Percentiles rank a stretch among this genome's conserved stretches.
Evolutionary conservation across 2,113 vertebrate species (phyloP).

Genomic region (Lepidothrix coronata): DNA sequence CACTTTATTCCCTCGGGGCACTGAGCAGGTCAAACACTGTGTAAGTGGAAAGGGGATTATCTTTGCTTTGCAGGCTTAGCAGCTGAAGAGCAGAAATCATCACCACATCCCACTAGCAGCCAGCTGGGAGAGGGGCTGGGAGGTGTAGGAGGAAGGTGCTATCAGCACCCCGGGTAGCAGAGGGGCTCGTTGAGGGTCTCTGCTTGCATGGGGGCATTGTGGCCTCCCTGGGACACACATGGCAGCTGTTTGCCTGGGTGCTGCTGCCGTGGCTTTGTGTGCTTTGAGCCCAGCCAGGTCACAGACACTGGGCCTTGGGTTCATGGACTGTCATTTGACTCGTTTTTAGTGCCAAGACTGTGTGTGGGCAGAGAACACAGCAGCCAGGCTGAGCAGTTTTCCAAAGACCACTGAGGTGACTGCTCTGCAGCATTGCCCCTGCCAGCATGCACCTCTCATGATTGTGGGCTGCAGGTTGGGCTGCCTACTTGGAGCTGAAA

Average conservation of each 20-base stretch:
- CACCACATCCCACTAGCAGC: fast-evolving
- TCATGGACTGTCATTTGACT: not conserved
- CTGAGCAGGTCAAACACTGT: not conserved
- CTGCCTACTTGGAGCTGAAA: not conserved
- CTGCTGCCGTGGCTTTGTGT: not conserved
- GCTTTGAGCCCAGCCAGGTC: fast-evolving
- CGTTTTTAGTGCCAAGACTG: not conserved
- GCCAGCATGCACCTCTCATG: fast-evolving
- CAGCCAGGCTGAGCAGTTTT: not conserved
- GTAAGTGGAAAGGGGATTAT: not conserved
- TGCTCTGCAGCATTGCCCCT: not conserved
- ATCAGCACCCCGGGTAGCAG: not conserved
- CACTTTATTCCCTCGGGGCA: not conserved
- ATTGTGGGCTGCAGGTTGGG: fast-evolving
- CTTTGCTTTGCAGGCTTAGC: not conserved
- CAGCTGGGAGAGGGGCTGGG: not conserved
- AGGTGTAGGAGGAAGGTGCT: not conserved
- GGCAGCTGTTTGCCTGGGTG: fast-evolving
- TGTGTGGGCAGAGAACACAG: fast-evolving
- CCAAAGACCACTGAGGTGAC: not conserved
- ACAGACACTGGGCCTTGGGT: fast-evolving
- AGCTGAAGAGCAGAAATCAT: not conserved
- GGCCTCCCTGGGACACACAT: fast-evolving
- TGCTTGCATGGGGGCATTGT: fast-evolving
- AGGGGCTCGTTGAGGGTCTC: not conserved